These are phyloP conservation scores for Bombus cullumanus DNA, from an alignment of 1,140 invertebrate species.

Conservation along the genomic window DNA sequence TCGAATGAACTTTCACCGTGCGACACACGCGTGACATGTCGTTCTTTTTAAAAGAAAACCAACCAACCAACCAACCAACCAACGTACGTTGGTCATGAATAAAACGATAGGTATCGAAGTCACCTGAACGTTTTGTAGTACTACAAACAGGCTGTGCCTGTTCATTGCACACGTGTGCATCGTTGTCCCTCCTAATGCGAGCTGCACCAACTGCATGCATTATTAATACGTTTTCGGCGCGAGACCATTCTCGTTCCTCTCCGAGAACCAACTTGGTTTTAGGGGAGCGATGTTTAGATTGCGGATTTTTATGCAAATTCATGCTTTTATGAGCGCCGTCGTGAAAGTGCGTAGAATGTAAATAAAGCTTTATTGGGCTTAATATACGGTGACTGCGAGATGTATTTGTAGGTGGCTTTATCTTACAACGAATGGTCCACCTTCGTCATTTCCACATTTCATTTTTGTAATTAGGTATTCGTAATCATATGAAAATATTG, in stretches of 20 bases:
- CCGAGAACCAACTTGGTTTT: not conserved
- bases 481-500: too few relatives aligned
- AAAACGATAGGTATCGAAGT: slow-evolving; percentile 54
- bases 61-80: slow-evolving; percentile 11
- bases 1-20: slow-evolving; percentile 44
- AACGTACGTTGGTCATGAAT: slow-evolving; percentile 48
- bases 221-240: slow-evolving; percentile 57
- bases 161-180: slow-evolving; percentile 27
- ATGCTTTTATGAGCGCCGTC: not conserved
- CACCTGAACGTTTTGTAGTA: slow-evolving; percentile 34
- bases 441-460: too few relatives aligned
- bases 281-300: not conserved
- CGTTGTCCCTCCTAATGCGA: slow-evolving; percentile 18
- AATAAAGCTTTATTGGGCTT: not conserved
- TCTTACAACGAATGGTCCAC: too few relatives aligned
- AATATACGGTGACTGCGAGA: too few relatives aligned
- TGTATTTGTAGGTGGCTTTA: too few relatives aligned
- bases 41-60: not conserved
- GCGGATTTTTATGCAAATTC: not conserved
- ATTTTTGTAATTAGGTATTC: too few relatives aligned
- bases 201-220: slow-evolving; percentile 36
- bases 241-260: not conserved
- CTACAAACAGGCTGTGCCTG: not conserved
- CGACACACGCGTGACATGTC: slow-evolving; percentile 39
- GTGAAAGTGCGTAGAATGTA: not conserved